Conservation (phyloP, 2,888 invertebrate genomes). For the Mylabris sibirica region DNA sequence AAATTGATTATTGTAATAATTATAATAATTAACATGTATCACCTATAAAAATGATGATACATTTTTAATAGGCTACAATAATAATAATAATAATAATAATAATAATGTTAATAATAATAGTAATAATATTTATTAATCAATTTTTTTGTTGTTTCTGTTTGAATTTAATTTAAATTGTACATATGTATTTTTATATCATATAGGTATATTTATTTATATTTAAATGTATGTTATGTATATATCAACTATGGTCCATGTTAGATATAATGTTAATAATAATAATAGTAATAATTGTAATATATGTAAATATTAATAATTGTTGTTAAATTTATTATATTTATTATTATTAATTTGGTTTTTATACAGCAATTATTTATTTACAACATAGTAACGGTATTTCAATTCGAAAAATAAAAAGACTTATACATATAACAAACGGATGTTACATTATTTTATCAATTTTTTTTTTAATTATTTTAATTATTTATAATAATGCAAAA, state of each 20-base stretch:
- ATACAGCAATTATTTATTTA: conserved; percentile 53
- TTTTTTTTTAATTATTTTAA: conserved; percentile 23
- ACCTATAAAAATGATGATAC: conserved; percentile 28
- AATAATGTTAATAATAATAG: background rate
- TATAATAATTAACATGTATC: background rate
- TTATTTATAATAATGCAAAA: background rate
- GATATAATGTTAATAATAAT: conserved; percentile 12
- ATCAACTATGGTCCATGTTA: conserved; percentile 35
- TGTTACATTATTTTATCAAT: conserved; percentile 47
- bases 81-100: background rate
- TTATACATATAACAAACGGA: conserved; percentile 47
- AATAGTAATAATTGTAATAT: conserved; percentile 33
- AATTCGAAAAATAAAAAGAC: conserved; percentile 39
- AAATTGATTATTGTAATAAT: background rate
- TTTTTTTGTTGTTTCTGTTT: background rate
- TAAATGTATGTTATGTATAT: conserved; percentile 12
- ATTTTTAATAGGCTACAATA: conserved; percentile 26
- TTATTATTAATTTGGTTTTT: conserved; percentile 29
- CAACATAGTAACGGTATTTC: conserved; percentile 46
- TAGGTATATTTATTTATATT: background rate
- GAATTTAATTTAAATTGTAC: background rate
- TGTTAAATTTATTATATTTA: background rate
- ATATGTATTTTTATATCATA: background rate
- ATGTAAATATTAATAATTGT: conserved; percentile 32
- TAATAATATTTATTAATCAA: conserved; percentile 14